Base-by-base conservation (phyloP, 2,113 vertebrate genomes). In the Pterocles burchelli region DNA sequence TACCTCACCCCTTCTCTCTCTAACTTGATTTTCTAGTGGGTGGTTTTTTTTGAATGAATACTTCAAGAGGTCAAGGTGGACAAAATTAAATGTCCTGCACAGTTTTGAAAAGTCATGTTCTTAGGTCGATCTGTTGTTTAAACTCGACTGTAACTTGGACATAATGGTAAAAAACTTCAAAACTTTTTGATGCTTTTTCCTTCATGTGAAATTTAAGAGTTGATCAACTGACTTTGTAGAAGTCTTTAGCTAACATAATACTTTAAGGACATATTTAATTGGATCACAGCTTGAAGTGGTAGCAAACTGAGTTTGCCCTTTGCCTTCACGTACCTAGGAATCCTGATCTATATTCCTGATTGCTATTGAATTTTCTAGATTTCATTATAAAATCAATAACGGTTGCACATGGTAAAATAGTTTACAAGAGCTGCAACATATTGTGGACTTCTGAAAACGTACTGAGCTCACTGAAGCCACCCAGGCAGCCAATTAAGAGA, bases 351-450 rank as follows among this genome's bases (percentile, higher is more conserved):
- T 98, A 98, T 89, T 97, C 97, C 95, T 98, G 98, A 99, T 98
- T 98, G 97, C 96, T 98, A 99, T 99, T 98, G 98, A 98, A 97
- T 98, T 98, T 97, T 98, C 96, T 97, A 98, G 98, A 99, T 98
- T 99, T 98, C 97, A 99, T 99, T 98, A 98, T 97, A 98, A 98
- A 98, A 99, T 99, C 98, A 98, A 98, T 98, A 98, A 96, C 97
- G 46, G 38, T 98, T 98, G 97, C 97, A 95, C 97, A 95, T 95
- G 96, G 97, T 96, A 98, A 98, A 98, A 98, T 98, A 98, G 97
- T 98, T 98, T 98, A 98, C 98, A 98, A 98, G 98, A 98, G 95
- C 95, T 97, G 95, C 97, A 98, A 98, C 98, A 98, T 98, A 98
- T 96, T 97, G 98, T 90, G 98, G 97, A 97, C 96, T 98, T 97